A percentile compares a stretch with the other conserved stretches of the same genome.
phyloP scores from a whole-genome alignment of 1,140 invertebrate species.

The Plectrocnemia conspersa region DNA sequence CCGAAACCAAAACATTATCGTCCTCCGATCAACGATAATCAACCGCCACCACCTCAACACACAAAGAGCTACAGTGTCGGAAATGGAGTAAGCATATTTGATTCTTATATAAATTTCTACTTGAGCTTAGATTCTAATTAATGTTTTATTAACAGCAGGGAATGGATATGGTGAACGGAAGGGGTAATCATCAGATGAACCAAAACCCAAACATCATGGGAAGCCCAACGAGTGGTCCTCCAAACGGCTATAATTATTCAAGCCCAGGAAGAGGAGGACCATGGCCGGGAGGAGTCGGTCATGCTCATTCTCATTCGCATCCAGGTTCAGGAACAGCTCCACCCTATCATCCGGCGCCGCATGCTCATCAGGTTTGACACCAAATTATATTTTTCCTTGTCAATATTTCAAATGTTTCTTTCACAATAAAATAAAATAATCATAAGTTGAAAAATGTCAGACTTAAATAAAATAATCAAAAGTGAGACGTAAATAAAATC shows the following conservation, averaged over 20 bases:
- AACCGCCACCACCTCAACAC: conserved; percentile 42
- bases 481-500: too few species aligned
- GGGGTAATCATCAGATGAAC: conserved; percentile 10
- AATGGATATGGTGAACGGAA: conserved; percentile 27
- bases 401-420: neutral
- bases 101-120: neutral
- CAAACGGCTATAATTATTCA: conserved; percentile 27
- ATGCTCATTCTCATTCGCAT: conserved; percentile 55
- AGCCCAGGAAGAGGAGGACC: conserved; percentile 28
- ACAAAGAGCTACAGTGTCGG: conserved; percentile 47
- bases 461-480: too few species aligned
- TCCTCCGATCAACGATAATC: conserved; percentile 56
- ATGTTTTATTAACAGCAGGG: conserved; percentile 10
- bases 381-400: neutral
- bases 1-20: conserved; percentile 89
- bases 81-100: conserved; percentile 47
- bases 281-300: conserved; percentile 38
- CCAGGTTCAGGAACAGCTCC: conserved; percentile 44
- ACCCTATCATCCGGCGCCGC: conserved; percentile 50
- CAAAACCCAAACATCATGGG: conserved; percentile 13
- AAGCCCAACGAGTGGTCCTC: conserved; percentile 11
- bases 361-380: conserved; percentile 38
- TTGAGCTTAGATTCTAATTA: neutral
- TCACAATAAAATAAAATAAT: too few species aligned
- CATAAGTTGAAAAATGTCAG: too few species aligned